Conservation (phyloP, 2,888 invertebrate species). For the Chrysolina oricalcia region DNA sequence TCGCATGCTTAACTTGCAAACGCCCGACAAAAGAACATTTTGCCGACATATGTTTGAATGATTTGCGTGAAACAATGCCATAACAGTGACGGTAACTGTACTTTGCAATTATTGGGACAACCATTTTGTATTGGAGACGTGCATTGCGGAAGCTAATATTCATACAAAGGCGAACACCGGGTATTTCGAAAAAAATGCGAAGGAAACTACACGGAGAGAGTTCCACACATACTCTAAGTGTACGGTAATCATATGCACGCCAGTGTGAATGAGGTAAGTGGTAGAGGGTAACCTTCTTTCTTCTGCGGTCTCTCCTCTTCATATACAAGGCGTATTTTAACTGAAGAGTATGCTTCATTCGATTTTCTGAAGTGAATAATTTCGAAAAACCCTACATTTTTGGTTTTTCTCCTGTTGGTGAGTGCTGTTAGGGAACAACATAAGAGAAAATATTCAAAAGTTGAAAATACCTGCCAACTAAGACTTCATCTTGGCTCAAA, state of each 20-base stretch:
- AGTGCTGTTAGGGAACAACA: too few species aligned
- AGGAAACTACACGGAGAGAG: not conserved
- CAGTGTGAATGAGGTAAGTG: not conserved
- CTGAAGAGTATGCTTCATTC: not conserved
- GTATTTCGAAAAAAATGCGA: not conserved
- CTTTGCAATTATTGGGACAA: constrained; percentile 7
- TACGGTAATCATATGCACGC: constrained; percentile 1
- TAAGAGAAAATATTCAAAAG: too few species aligned
- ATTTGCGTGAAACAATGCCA: constrained; percentile 11
- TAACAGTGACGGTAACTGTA: constrained; percentile 15
- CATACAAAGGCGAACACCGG: not conserved
- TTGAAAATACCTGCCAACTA: too few species aligned
- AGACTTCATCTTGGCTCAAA: too few species aligned
- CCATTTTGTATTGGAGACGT: not conserved
- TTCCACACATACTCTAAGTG: not conserved
- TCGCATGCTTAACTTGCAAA: not conserved
- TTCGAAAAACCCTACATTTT: too few species aligned
- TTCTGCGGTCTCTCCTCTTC: not conserved
- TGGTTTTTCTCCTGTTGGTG: too few species aligned
- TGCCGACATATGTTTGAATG: constrained; percentile 2
- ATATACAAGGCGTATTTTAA: not conserved
- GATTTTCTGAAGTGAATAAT: too few species aligned
- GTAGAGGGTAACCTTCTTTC: not conserved
- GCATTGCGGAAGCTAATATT: not conserved
- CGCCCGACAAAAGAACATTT: not conserved